phyloP scores from a whole-genome alignment of 2,797 vertebrate genomes.

The Graptemys geographica region DNA sequence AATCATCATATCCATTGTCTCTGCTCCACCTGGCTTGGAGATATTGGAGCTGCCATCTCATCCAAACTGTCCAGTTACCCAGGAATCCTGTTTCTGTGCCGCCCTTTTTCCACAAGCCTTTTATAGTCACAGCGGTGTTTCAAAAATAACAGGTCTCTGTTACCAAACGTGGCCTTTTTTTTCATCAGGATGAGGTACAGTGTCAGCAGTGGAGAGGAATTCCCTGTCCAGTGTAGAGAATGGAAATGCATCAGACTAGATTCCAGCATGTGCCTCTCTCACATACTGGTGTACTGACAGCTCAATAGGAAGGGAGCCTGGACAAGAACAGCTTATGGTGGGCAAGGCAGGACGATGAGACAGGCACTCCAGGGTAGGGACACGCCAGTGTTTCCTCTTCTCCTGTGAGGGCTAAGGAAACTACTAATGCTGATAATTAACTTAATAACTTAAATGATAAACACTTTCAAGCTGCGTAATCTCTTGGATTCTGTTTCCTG shows the following conservation, averaged over 20 bases:
- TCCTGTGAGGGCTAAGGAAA: accelerated
- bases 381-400: constrained; percentile 2
- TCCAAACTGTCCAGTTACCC: constrained; percentile 7
- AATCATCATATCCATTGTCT: constrained; percentile 20
- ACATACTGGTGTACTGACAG: neutral
- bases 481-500: constrained; percentile 84
- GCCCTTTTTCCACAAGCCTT: neutral
- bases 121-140: neutral
- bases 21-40: neutral
- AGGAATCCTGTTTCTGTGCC: neutral
- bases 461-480: constrained; percentile 72
- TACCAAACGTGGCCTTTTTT: neutral
- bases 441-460: neutral
- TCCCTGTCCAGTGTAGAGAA: neutral
- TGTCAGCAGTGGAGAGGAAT: neutral
- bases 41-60: neutral
- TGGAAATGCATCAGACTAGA: accelerated
- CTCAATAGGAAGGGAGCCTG: neutral
- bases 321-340: neutral
- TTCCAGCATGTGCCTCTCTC: neutral
- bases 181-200: neutral
- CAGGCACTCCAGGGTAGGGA: neutral
- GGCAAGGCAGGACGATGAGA: neutral
- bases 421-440: neutral
- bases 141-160: neutral